Conservation (phyloP, 2,888 invertebrate genomes). For the Adelognathus sp. region DNA sequence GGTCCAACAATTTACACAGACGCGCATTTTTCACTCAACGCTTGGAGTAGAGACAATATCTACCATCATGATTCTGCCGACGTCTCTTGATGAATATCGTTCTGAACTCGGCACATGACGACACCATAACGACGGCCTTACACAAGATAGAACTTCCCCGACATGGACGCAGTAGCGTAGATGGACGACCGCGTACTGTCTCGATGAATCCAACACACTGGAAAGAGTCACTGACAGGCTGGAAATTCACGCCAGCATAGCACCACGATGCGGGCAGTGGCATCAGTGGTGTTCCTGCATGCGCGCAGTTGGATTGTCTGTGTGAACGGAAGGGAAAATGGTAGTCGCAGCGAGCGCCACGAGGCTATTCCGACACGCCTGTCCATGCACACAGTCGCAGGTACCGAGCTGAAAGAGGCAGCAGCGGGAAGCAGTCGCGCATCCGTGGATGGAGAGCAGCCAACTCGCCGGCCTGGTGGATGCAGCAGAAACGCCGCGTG, state of each 20-base stretch:
- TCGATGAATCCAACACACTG: background rate
- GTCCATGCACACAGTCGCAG: slow-evolving; percentile 26
- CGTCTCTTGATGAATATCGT: too few relatives aligned
- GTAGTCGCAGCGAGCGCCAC: slow-evolving; percentile 16
- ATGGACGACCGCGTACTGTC: background rate
- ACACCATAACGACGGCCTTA: too few relatives aligned
- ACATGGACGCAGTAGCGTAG: background rate
- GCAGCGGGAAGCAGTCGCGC: slow-evolving; percentile 57
- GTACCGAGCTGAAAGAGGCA: slow-evolving; percentile 34
- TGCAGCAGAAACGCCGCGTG: slow-evolving; percentile 29
- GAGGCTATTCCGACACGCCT: background rate
- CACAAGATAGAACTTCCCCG: background rate
- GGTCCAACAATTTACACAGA: too few relatives aligned
- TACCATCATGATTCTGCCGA: background rate
- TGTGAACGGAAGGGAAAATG: slow-evolving; percentile 1
- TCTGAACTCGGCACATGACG: too few relatives aligned
- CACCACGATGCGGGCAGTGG: slow-evolving; percentile 12
- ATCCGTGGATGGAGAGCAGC: slow-evolving; percentile 73
- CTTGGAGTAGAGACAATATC: too few relatives aligned
- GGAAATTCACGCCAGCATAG: background rate
- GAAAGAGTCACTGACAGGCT: background rate
- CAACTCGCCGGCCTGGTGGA: slow-evolving; percentile 67
- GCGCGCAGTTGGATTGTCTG: background rate
- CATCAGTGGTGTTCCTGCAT: slow-evolving; percentile 6
- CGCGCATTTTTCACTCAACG: too few relatives aligned